These are phyloP conservation scores for Trochalopteron elliotii DNA, from an alignment of 2,113 vertebrate species.

Conservation along the genomic window DNA sequence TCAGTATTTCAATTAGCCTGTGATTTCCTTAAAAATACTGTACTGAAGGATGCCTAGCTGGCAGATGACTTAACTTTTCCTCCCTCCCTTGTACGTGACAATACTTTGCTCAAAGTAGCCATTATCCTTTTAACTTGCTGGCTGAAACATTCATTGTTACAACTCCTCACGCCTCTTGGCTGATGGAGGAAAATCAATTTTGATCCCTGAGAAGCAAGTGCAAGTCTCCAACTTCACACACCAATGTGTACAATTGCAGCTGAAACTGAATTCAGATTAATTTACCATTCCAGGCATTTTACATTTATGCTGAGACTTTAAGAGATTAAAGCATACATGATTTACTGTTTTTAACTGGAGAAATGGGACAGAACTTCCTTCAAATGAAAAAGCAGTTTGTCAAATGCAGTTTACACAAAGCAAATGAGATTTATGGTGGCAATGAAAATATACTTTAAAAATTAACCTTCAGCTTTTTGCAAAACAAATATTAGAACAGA, in stretches of 20 bases:
- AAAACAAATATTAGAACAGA: neutral
- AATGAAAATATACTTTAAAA: neutral
- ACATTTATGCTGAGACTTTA: neutral
- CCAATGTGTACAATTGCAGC: neutral
- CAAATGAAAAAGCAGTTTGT: constrained; percentile 29
- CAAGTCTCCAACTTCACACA: constrained; percentile 21
- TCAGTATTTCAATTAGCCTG: neutral
- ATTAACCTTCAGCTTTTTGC: neutral
- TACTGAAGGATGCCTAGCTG: neutral
- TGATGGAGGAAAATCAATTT: constrained; percentile 25
- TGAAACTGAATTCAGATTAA: constrained; percentile 13
- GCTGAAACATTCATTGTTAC: neutral
- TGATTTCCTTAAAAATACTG: neutral
- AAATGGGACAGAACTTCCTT: neutral
- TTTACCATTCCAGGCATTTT: neutral
- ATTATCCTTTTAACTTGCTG: neutral
- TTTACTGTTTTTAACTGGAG: neutral
- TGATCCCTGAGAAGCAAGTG: constrained; percentile 55
- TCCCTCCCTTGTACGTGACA: neutral
- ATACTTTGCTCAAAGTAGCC: neutral
- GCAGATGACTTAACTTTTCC: neutral
- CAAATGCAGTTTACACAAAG: neutral
- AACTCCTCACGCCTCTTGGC: neutral
- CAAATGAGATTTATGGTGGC: neutral
- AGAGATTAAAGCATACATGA: neutral